Conservation (phyloP, 2,888 invertebrate genomes). For the Ptilodon capucinus region DNA sequence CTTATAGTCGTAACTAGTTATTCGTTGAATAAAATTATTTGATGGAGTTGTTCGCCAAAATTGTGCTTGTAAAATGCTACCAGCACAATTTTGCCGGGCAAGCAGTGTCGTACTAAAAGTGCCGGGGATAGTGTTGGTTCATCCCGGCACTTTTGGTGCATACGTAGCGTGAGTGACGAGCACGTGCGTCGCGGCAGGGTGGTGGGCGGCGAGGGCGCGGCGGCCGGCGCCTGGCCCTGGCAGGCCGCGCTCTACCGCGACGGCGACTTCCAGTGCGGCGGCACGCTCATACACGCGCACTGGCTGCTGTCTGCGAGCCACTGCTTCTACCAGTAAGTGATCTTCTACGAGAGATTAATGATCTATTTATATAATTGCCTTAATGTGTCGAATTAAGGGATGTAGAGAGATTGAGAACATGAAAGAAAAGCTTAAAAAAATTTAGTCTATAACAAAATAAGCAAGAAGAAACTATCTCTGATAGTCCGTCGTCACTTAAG, state of each 20-base stretch:
- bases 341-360: no score
- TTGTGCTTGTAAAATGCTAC: no score
- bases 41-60: no score
- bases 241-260: conserved; percentile 93
- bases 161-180: conserved; percentile 49
- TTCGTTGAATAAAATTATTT: no score
- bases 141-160: background rate
- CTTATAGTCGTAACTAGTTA: no score
- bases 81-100: background rate
- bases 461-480: no score
- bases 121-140: conserved; percentile 27
- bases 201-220: conserved; percentile 90
- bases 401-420: no score
- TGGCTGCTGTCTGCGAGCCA: conserved; percentile 92
- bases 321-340: conserved; percentile 89
- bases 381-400: no score
- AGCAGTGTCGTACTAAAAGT: background rate
- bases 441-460: no score
- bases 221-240: conserved; percentile 92
- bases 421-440: no score
- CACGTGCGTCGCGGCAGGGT: conserved; percentile 85
- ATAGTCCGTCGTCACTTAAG: no score
- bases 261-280: conserved; percentile 93
- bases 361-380: no score
- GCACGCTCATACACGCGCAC: conserved; percentile 86